These are phyloP conservation scores for Micromesistius poutassou DNA, from an alignment of 2,797 vertebrate genomes.

Conservation along the genomic window DNA sequence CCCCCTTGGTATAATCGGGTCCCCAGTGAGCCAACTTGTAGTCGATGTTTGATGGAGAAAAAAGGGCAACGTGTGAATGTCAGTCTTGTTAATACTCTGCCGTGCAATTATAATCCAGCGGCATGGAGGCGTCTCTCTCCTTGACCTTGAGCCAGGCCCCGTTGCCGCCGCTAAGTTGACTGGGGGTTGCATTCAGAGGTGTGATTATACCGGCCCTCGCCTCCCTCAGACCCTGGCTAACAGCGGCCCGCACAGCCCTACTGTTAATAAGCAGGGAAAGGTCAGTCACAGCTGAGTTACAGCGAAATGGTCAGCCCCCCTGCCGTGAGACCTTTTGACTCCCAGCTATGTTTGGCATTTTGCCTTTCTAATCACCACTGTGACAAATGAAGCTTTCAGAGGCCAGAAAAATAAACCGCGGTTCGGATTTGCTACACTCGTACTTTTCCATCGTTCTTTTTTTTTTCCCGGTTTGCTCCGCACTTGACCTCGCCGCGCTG, in stretches of 20 bases:
- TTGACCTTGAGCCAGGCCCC: slow-evolving; percentile 51
- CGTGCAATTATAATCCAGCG: slow-evolving; percentile 18
- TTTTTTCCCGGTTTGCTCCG: not conserved
- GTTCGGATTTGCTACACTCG: slow-evolving; percentile 56
- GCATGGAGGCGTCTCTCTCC: slow-evolving; percentile 26
- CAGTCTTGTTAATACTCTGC: slow-evolving; percentile 52
- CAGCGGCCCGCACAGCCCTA: slow-evolving; percentile 59
- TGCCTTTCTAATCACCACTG: slow-evolving; percentile 75
- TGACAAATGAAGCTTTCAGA: slow-evolving; percentile 76
- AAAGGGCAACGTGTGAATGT: slow-evolving; percentile 56
- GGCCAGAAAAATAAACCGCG: slow-evolving; percentile 53
- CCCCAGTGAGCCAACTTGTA: slow-evolving; percentile 27
- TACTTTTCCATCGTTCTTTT: slow-evolving; percentile 37
- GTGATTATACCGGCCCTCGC: slow-evolving; percentile 41
- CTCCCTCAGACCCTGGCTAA: slow-evolving; percentile 42
- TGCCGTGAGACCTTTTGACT: slow-evolving; percentile 81
- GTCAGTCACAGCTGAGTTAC: slow-evolving; percentile 80
- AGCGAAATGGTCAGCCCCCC: slow-evolving; percentile 79
- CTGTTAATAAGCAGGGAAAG: slow-evolving; percentile 80
- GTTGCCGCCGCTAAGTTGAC: slow-evolving; percentile 58
- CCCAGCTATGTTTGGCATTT: slow-evolving; percentile 82
- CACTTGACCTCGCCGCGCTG: slow-evolving; percentile 7
- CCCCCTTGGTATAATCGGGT: not conserved
- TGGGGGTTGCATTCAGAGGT: slow-evolving; percentile 55
- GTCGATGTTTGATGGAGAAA: slow-evolving; percentile 6